Base-by-base conservation (phyloP, 2,888 invertebrate species). In the Apoderus coryli region DNA sequence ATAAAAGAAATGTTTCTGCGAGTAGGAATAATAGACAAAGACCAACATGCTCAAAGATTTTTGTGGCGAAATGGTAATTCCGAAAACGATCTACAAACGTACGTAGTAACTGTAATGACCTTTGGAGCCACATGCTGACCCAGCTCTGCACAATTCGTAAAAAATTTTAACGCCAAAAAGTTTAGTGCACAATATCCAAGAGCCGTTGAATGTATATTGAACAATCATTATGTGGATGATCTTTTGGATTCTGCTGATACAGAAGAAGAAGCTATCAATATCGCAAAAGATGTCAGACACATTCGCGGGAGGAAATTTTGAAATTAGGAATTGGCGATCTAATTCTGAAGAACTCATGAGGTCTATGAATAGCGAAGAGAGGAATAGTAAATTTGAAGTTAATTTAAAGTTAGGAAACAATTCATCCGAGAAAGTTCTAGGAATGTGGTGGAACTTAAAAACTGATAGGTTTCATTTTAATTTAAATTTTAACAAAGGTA, bases 1-100 rank as follows among this genome's bases (percentile, higher is more conserved):
- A 44, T 50, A 3, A 42, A 32, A 22, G 38, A 29, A 33, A 41
- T 39, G 33, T 37, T 40, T 32, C 36, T 38, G 7, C 10, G 32
- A 16, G 27, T 40, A 10, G 22, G 25, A 10, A 35, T 37, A 11
- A 31, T 31, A 10, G 31, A 33, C 14, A 27, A 38, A 32, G 39
- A 40, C 22, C 37, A 47, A 38, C 31, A 45, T 28, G 44, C 47
- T 1, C 45, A 50, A 28, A 32, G 50, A 2, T 48, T 51, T 36
- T 27, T 52, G 3, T 54, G 48, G 43, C 36, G 47, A 14, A 38
- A 42, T 27, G 36, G 25, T n/a, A 30, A 35, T 14, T 4, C 16
- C 15, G 27, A 36, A 10, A 24, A 27, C 14, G 22, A 16, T 4
- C 22, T 34, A 22, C 34, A 36, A 12, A 25, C 32, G 10, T 41